Evolutionary conservation across 2,888 invertebrate genomes (phyloP).

Genomic region (Mimumesa dahlbomi): DNA sequence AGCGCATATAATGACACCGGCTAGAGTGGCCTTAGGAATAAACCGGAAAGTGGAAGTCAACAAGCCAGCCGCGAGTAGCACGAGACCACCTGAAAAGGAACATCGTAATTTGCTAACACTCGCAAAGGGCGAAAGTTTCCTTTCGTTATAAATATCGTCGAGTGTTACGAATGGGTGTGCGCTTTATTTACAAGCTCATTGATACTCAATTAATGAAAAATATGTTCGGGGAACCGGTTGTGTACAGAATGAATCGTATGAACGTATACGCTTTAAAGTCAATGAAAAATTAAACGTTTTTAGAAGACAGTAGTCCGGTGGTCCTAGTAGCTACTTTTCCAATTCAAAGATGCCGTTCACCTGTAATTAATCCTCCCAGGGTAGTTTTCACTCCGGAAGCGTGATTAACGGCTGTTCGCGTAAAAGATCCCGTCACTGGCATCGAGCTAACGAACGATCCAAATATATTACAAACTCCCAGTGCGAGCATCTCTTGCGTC

Average conservation of each 20-base stretch:
- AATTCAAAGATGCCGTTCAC: slow-evolving; percentile 29
- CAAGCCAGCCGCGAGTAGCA: slow-evolving; percentile 82
- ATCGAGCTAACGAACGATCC: slow-evolving; percentile 91
- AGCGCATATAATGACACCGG: slow-evolving; percentile 84
- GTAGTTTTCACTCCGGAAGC: slow-evolving; percentile 92
- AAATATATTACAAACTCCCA: slow-evolving; percentile 89
- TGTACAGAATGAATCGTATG: too few species aligned
- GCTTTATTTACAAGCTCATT: too few species aligned
- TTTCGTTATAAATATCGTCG: too few species aligned
- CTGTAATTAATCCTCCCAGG: slow-evolving; percentile 88
- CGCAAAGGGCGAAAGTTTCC: neutral
- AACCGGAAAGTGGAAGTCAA: slow-evolving; percentile 82
- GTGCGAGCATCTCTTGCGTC: slow-evolving; percentile 93
- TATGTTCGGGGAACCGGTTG: too few species aligned
- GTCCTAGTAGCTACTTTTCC: neutral
- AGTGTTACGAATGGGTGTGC: too few species aligned
- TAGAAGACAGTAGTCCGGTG: neutral
- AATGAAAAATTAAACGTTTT: too few species aligned
- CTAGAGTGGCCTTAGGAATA: slow-evolving; percentile 82
- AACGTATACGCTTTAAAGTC: too few species aligned
- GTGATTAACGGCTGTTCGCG: slow-evolving; percentile 93
- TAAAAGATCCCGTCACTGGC: slow-evolving; percentile 93
- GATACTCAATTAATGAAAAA: too few species aligned
- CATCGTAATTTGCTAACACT: neutral
- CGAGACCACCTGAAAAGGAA: slow-evolving; percentile 79